phyloP scores from a whole-genome alignment of 1,140 invertebrate species.

The Temnothorax curvispinosus region DNA sequence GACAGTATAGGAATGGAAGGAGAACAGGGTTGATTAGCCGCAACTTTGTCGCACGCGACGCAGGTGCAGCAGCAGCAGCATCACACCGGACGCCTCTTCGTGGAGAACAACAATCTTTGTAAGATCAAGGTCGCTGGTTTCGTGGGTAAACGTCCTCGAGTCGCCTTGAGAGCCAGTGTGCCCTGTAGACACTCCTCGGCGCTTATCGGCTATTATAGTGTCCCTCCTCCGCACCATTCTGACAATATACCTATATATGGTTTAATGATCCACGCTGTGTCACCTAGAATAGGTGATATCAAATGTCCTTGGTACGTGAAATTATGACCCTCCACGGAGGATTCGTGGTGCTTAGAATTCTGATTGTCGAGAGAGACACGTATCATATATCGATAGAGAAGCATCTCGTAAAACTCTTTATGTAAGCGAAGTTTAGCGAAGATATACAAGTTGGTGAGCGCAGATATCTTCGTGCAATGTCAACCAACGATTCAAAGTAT shows the following conservation, averaged over 20 bases:
- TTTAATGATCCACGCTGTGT: slow-evolving; percentile 17
- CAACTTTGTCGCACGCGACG: slow-evolving; percentile 48
- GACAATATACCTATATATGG: slow-evolving; percentile 53
- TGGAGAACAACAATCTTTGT: slow-evolving; percentile 49
- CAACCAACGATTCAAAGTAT: not conserved
- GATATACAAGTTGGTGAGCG: not conserved
- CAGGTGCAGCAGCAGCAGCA: slow-evolving; percentile 51
- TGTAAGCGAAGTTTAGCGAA: not conserved
- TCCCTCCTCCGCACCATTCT: slow-evolving; percentile 53
- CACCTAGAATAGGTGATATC: not conserved
- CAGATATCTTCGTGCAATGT: not conserved
- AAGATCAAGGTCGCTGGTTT: slow-evolving; percentile 80
- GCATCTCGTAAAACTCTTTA: not conserved
- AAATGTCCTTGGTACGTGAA: not conserved
- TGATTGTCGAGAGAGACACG: not conserved
- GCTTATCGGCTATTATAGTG: slow-evolving; percentile 68
- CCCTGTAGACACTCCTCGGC: slow-evolving; percentile 43
- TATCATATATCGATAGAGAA: not conserved
- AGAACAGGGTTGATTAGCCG: slow-evolving; percentile 14
- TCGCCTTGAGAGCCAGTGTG: slow-evolving; percentile 77
- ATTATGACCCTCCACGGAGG: not conserved
- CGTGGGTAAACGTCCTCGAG: slow-evolving; percentile 81
- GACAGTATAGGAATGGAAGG: not conserved
- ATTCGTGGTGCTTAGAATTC: not conserved
- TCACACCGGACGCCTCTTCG: slow-evolving; percentile 22